Evolutionary conservation across 92 coral and sea anemone genomes (phyloP).

Genomic region (Phymanthus crucifer): DNA sequence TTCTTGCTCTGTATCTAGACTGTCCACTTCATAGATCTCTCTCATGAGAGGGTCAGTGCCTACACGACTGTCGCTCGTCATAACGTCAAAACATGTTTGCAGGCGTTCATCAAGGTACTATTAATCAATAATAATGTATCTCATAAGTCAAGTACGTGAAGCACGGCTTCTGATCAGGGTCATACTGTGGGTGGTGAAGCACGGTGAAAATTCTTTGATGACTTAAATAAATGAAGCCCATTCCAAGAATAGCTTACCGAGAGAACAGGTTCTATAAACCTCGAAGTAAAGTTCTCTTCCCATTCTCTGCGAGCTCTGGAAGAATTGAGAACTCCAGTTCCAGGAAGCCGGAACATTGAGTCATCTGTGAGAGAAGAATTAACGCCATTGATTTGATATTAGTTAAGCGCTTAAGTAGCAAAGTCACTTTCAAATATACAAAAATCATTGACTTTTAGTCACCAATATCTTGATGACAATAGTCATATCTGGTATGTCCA

Average conservation of each 20-base stretch:
- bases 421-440: no score
- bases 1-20: slow-evolving; percentile 19
- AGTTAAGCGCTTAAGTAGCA: no score
- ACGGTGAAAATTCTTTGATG: no score
- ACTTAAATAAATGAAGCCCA: no score
- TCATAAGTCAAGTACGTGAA: no score
- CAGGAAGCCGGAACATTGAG: background rate
- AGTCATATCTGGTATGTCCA: no score
- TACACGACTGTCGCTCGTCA: slow-evolving; percentile 8
- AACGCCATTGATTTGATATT: background rate
- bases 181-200: no score
- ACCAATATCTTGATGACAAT: no score
- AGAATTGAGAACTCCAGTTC: slow-evolving; percentile 32
- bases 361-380: background rate
- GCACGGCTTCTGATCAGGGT: no score
- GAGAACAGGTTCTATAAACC: slow-evolving; percentile 56
- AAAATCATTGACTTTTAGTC: no score
- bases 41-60: slow-evolving; percentile 43
- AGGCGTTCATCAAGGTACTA: slow-evolving; percentile 41
- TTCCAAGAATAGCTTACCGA: slow-evolving; percentile 41
- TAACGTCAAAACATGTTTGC: slow-evolving; percentile 19
- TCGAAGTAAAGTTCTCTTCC: slow-evolving; percentile 64
- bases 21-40: slow-evolving; percentile 69
- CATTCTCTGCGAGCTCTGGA: slow-evolving; percentile 62
- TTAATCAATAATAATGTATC: background rate